A percentile compares a stretch with the other conserved stretches of the same genome.
Evolutionary conservation across 2,113 vertebrate genomes (phyloP).

Genomic region (Cavia aperea): DNA sequence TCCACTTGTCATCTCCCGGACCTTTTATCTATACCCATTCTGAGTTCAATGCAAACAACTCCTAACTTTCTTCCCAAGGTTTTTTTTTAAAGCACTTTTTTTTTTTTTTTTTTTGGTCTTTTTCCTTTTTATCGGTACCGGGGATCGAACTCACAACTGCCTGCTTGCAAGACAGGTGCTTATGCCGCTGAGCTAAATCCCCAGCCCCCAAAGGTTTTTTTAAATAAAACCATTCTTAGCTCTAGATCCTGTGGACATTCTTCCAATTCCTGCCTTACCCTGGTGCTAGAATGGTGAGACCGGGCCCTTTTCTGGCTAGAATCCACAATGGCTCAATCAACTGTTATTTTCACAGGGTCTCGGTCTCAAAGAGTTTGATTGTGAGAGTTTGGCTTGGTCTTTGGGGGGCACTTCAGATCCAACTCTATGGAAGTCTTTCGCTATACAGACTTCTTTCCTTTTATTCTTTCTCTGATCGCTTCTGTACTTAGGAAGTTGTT

Average conservation of each 20-base stretch:
- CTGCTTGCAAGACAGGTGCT: too few relatives aligned
- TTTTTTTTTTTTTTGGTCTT: too few relatives aligned
- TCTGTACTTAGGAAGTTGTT: slow-evolving; percentile 8
- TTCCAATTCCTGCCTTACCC: neutral
- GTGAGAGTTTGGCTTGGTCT: too few relatives aligned
- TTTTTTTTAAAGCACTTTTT: neutral
- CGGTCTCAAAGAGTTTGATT: neutral
- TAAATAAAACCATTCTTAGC: too few relatives aligned
- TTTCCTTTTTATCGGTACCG: too few relatives aligned
- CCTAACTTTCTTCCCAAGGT: neutral
- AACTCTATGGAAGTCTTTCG: too few relatives aligned
- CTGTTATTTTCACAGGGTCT: neutral
- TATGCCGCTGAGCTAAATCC: too few relatives aligned
- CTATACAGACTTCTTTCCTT: neutral
- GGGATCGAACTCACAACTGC: too few relatives aligned
- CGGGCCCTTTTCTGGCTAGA: neutral
- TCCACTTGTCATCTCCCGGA: neutral
- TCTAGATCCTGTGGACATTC: neutral
- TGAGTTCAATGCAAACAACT: neutral
- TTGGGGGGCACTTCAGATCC: too few relatives aligned
- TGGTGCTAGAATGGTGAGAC: neutral
- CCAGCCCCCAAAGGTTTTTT: neutral
- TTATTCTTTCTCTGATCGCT: neutral
- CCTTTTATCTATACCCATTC: neutral
- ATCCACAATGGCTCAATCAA: neutral